Evolutionary conservation across 2,797 vertebrate genomes (phyloP), one percentile per base, ranked within the genome.

Genomic region (Myoxocephalus aenaeus): DNA sequence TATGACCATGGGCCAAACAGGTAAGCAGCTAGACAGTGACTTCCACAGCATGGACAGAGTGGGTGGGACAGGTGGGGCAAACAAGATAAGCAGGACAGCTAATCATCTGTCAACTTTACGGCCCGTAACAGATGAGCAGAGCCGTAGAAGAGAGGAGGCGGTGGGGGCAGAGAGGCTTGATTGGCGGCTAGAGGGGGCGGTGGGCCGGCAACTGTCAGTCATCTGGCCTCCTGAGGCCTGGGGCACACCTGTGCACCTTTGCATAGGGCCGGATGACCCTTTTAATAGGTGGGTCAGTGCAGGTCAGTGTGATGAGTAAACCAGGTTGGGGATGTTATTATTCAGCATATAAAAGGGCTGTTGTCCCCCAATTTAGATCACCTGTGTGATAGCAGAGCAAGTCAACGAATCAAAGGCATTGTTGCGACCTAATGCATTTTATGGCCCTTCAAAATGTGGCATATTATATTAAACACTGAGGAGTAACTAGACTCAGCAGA

Each of bases 161-260:
- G 77, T 62, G 40, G 6, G 59, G 63, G 44, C 57, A 54, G 80
- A 72, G 53, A 71, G 67, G 79, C 66, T 38, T 92, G 89, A 90
- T 68, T 87, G 87, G 86, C 56, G 7, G 70, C 79, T 75, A 22
- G 75, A 80, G 88, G 88, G 79, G 85, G 61, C 12, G 15, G 59
- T 65, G 86, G 87, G 85, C 46, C 81, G 90, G 78, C 84, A 88
- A 50, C 83, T 87, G 89, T 92, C 89, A 90, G 67, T 92, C 89
- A 92, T 48, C 44, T 59, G 63, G 69, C 51, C 51, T 7, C 25
- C 67, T 11, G 7, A 81, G 79, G 86, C 90, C 88, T 71, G 54
- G 56, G 85, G 87, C 85, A 87, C 85, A 92, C 91, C 92, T 92
- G 87, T 81, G 83, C 72, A 84, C 87, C 85, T 90, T 81, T 67